Evolutionary conservation across 2,888 invertebrate genomes (phyloP).

Genomic region (Dendrolimus pini): DNA sequence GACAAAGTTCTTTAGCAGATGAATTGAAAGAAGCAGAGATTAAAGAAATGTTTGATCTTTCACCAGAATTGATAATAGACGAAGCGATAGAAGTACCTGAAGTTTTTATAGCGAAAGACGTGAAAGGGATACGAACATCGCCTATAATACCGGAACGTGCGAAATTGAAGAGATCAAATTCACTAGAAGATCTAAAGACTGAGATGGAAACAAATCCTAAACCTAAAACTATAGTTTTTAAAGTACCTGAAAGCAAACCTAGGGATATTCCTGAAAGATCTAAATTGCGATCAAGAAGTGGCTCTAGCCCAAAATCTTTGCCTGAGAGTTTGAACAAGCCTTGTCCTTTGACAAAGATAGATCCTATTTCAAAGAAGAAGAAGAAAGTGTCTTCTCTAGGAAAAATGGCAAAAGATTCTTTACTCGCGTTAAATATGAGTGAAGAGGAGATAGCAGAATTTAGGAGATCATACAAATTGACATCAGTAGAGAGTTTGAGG

Average conservation of each 20-base stretch:
- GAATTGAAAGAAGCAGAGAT: constrained; percentile 58
- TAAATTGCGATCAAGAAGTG: constrained; percentile 50
- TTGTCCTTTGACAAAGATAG: constrained; percentile 50
- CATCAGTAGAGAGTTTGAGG: constrained; percentile 59
- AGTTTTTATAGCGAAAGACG: constrained; percentile 43
- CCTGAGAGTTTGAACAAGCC: constrained; percentile 63
- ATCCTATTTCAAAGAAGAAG: constrained; percentile 49
- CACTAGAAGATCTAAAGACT: constrained; percentile 49
- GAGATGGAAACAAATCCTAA: constrained; percentile 40
- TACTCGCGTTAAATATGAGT: constrained; percentile 64
- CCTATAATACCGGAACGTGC: constrained; percentile 58
- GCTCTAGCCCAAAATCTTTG: constrained; percentile 66
- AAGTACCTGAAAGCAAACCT: constrained; percentile 58
- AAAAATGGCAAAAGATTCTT: constrained; percentile 64
- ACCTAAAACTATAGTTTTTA: constrained; percentile 55
- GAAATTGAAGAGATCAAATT: constrained; percentile 58
- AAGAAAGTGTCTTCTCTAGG: constrained; percentile 63
- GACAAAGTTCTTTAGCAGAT: constrained; percentile 45
- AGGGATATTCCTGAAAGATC: constrained; percentile 58
- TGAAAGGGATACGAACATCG: constrained; percentile 38
- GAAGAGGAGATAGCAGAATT: constrained; percentile 68
- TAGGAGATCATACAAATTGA: constrained; percentile 56
- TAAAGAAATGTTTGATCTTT: constrained; percentile 55
- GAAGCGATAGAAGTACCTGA: constrained; percentile 46
- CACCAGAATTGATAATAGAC: constrained; percentile 60